A percentile compares a stretch with the other conserved stretches of the same genome.
Evolutionary conservation across 2,797 vertebrate species (phyloP).

Genomic region (Myoxocephalus aenaeus): DNA sequence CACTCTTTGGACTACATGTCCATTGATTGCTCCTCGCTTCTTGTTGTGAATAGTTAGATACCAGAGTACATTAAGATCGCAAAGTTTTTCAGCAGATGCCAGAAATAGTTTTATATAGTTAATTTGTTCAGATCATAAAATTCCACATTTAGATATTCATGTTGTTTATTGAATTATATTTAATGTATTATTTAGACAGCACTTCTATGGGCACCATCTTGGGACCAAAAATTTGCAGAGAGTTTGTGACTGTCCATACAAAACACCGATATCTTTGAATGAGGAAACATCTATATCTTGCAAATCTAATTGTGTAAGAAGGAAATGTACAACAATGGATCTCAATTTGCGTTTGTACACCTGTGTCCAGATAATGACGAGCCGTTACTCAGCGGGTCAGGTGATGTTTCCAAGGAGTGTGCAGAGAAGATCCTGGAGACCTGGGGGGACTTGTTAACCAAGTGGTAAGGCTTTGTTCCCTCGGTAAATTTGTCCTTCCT

Average conservation of each 20-base stretch:
- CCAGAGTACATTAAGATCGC: neutral
- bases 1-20: constrained; percentile 8
- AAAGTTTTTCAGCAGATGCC: neutral
- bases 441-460: constrained; percentile 97
- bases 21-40: neutral
- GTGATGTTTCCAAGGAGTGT: constrained; percentile 99
- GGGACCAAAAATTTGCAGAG: neutral
- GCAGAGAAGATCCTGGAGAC: constrained; percentile 99
- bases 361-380: constrained; percentile 94
- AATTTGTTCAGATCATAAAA: neutral
- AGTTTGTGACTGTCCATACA: neutral
- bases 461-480: constrained; percentile 87
- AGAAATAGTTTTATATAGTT: neutral
- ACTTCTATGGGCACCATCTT: neutral
- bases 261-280: neutral
- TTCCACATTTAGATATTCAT: neutral
- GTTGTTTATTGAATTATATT: neutral
- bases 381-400: constrained; percentile 95
- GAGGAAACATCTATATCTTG: neutral
- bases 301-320: neutral
- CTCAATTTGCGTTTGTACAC: constrained; percentile 1
- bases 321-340: neutral
- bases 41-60: constrained; percentile 1
- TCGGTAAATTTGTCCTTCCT: constrained; percentile 8
- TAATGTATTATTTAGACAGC: neutral